A percentile compares a stretch with the other conserved stretches of the same genome.
Evolutionary conservation across 2,113 vertebrate species (phyloP).

Genomic region (Phylloscopus whistleri): DNA sequence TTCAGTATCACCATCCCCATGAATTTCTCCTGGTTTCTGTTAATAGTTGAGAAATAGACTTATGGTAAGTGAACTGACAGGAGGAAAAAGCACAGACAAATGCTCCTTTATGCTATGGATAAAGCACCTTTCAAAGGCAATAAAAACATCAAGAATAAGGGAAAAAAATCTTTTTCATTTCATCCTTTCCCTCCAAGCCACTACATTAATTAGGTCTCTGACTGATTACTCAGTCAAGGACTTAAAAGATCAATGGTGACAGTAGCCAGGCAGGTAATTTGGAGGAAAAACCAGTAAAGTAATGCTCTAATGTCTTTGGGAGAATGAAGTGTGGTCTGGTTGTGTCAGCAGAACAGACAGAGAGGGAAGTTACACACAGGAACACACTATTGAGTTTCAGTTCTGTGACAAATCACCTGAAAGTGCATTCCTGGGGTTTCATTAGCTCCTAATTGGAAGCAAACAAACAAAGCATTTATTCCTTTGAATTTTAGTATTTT

Average conservation of each 20-base stretch:
- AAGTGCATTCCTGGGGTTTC: conserved; percentile 26
- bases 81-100: neutral
- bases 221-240: conserved; percentile 53
- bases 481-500: conserved; percentile 9
- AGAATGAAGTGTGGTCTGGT: conserved; percentile 26
- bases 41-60: neutral
- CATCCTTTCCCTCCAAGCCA: conserved; percentile 10
- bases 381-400: neutral
- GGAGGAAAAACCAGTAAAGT: neutral
- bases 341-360: conserved; percentile 34
- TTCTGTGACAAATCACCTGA: conserved; percentile 7
- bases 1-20: neutral
- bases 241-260: conserved; percentile 53
- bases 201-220: conserved; percentile 56
- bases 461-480: conserved; percentile 28
- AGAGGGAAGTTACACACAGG: neutral
- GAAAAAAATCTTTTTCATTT: conserved; percentile 13
- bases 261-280: conserved; percentile 55
- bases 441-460: conserved; percentile 35
- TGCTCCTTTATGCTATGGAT: neutral
- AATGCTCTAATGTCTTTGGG: conserved; percentile 12
- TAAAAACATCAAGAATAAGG: conserved; percentile 9
- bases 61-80: neutral
- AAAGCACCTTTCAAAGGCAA: conserved; percentile 21
- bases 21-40: neutral